Evolutionary conservation across 1,140 invertebrate species (phyloP).

Genomic region (Dufourea novaeangliae): DNA sequence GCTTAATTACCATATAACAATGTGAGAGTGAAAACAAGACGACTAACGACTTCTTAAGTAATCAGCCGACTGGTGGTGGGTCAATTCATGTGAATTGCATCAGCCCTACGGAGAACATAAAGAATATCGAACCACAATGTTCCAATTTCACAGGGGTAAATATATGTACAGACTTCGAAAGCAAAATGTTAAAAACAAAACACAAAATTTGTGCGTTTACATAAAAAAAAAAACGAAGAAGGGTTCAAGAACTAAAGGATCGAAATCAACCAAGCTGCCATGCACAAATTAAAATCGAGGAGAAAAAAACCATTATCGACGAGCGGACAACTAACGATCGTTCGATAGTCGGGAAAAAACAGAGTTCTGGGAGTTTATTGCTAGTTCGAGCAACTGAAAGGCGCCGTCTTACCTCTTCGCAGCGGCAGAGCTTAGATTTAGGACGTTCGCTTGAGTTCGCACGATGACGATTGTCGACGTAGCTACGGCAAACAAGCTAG

Average conservation of each 20-base stretch:
- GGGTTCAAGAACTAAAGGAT: neutral
- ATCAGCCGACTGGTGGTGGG: neutral
- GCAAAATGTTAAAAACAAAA: neutral
- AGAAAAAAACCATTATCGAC: constrained; percentile 16
- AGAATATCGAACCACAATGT: neutral
- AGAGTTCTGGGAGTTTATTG: constrained; percentile 30
- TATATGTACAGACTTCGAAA: neutral
- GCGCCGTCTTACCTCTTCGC: constrained; percentile 67
- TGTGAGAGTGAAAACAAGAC: neutral
- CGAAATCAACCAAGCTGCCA: constrained; percentile 30
- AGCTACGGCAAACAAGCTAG: constrained; percentile 9
- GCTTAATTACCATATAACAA: neutral
- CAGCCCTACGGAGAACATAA: neutral
- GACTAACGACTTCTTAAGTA: neutral
- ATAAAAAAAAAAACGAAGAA: neutral
- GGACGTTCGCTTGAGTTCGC: constrained; percentile 38
- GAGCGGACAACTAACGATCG: constrained; percentile 28
- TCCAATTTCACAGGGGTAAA: neutral
- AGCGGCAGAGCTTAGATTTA: constrained; percentile 55
- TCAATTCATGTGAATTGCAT: neutral
- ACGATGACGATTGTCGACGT: constrained; percentile 18
- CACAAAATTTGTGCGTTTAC: neutral
- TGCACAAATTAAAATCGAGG: constrained; percentile 23
- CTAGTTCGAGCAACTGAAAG: constrained; percentile 54
- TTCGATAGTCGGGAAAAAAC: constrained; percentile 23